Evolutionary conservation across 2,113 vertebrate genomes (phyloP), one percentile per base, ranked within the genome.

Genomic region (Boleophthalmus pectinirostris): DNA sequence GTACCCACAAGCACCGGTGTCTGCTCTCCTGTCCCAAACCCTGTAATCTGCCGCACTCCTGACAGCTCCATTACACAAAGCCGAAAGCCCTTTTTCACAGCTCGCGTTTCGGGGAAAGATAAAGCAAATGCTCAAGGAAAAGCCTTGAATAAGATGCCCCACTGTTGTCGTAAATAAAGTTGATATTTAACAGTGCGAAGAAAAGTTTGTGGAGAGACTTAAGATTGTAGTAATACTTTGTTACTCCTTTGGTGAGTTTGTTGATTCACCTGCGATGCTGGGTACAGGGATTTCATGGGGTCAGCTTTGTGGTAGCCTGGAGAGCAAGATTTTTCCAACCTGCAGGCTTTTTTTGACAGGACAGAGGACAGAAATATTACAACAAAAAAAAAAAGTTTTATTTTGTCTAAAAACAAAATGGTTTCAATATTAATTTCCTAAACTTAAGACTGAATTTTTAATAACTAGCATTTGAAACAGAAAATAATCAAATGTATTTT

Each of bases 61-160:
- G 78, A 84, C 80, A 77, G 71, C 77, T 87, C 60, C 46, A 73
- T 88, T 84, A 75, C 72, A 69, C 16, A 45, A 73, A 49, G 61
- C 68, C 66, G 33, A 21, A 33, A 65, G 69, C 47, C 35, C 58
- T 66, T 24, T 53, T 20, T 29, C 63, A 33, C 16, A 0, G 16
- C 24, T 61, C 14, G 25, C 11, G 33, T n/a, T 64, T 64, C 20
- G 11, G 18, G n/a, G 10, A 38, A 38, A 38, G 29, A 64, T n/a
- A n/a, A 38, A 64, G 33, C 18, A 64, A 64, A 64, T 43, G 61
- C 33, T 21, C 38, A 64, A 38, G 38, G 61, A 64, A 64, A 64
- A 20, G 20, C 20, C 3, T 29, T n/a, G 61, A 61, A 38, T 43
- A 38, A 64, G 33, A 33, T n/a, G 15, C 61, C 61, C 2, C n/a